Conservation (phyloP, 2,888 invertebrate genomes). For the Platycheirus albimanus region DNA sequence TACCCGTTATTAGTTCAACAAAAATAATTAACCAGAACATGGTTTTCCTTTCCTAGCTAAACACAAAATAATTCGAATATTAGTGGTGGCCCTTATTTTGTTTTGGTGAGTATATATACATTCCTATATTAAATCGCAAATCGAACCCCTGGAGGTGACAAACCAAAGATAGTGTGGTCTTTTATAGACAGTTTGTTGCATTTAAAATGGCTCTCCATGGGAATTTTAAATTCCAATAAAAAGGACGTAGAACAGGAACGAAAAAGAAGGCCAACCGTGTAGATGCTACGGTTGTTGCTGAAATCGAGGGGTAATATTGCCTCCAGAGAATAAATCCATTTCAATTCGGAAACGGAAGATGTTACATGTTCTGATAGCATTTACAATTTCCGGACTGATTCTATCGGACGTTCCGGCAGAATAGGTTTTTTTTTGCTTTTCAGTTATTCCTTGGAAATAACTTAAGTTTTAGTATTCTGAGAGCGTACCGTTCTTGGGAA, state of each 20-base stretch:
- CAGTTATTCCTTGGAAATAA: no score
- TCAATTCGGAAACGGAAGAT: conserved; percentile 50
- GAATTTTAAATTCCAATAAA: conserved; percentile 32
- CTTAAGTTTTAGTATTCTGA: no score
- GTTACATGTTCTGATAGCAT: conserved; percentile 52
- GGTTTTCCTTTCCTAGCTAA: no score
- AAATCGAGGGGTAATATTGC: conserved; percentile 45
- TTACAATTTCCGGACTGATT: conserved; percentile 58
- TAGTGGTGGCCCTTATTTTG: no score
- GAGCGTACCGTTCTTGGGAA: no score
- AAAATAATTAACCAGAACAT: no score
- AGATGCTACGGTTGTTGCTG: conserved; percentile 15
- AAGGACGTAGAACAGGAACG: no score
- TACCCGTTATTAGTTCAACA: no score
- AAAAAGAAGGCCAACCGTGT: not conserved
- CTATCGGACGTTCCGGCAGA: conserved; percentile 33
- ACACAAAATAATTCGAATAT: no score
- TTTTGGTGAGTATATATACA: no score
- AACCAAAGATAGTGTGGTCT: conserved; percentile 44
- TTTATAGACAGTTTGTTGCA: conserved; percentile 42
- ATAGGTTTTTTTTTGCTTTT: not conserved
- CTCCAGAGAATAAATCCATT: conserved; percentile 55
- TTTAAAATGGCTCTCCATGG: conserved; percentile 27
- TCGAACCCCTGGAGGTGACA: conserved; percentile 50
- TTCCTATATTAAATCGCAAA: no score